Evolutionary conservation across 2,113 vertebrate genomes (phyloP), one percentile per base, ranked within the genome.

Genomic region (Pterocles gutturalis): DNA sequence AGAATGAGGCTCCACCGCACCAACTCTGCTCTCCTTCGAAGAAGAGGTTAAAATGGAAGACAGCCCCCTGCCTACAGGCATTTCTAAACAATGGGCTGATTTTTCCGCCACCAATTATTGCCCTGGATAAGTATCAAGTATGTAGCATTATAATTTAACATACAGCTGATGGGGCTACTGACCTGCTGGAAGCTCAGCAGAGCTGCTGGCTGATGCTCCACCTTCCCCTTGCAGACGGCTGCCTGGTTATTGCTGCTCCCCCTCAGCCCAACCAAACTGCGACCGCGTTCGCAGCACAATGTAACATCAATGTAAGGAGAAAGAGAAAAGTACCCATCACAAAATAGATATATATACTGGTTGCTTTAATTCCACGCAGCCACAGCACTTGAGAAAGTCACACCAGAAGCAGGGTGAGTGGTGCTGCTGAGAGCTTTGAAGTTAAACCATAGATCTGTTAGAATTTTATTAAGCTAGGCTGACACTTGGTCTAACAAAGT

Each of bases 111-210:
- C 93, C 95, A 91, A 78, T 96, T 93, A 89, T 82, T 75, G 93
- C 92, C 72, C 93, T 94, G 93, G 96, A 96, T 60, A 93, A 95
- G 76, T 64, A 62, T 90, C 95, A 96, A 95, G 86, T 96, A 96
- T 90, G 95, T 45, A 81, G 83, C 86, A 93, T 84, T 92, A 73
- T 4, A 90, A 86, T 94, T 73, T 62, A 86, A 90, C 88, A 84
- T 92, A 96, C 88, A 86, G 69, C 80, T 93, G 80, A 66, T 31
- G 79, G 66, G 51, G 87, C 75, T 90, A 65, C 92, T 91, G 89
- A 96, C 93, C 90, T 93, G 67, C 4, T 28, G 75, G 62, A 24
- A 77, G 93, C 38, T 46, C 45, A 64, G 80, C 65, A 89, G 79
- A 78, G 49, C 70, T 48, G 2, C 2, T 4, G 65, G 36, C 82